Evolutionary conservation across 2,113 vertebrate genomes (phyloP), one percentile per base, ranked within the genome.

Genomic region (Mormyrus lacerda): DNA sequence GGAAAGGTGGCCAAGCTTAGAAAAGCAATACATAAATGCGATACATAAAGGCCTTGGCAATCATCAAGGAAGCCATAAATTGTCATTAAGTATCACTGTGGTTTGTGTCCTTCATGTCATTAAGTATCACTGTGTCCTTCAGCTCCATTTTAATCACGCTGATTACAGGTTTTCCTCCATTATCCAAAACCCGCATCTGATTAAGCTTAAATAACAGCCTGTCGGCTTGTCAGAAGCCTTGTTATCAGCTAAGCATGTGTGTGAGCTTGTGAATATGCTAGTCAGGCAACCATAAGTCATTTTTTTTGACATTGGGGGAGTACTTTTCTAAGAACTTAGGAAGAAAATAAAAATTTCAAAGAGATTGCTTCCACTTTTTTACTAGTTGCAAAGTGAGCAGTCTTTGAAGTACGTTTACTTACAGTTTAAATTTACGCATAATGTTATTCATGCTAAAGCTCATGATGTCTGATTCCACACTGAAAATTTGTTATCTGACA

Each of bases 161-260:
- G 51, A 13, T 65, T n/a, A 39, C 47, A 21, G 50, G n/a, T 69
- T n/a, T 82, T 89, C 51, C 24, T 50, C 27, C 47, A 50, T 55
- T 88, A 27, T 53, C 39, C 35, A 47, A 82, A 61, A 39, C 44
- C 76, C 48, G 73, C 73, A 65, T 90, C 85, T 88, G 86, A 88
- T 88, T 88, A 87, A 79, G 11, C 82, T 88, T 83, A 87, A 90
- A 88, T 90, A 87, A 82, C 87, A 90, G 47, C 84, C 84, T 89
- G 55, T 45, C 85, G 83, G 87, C 42, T 44, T 55, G 39, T 35
- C 65, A 27, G 48, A 39, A 76, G 48, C 61, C 48, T 84, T 84
- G 39, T 48, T 84, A 85, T 44, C 39, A 85, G 21, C 42, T 85
- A 85, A 53, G 85, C 27, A 50, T 87, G 27, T 55, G 50, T 15